Evolutionary conservation across 2,888 invertebrate genomes (phyloP).

Genomic region (Aporophyla lueneburgensis): DNA sequence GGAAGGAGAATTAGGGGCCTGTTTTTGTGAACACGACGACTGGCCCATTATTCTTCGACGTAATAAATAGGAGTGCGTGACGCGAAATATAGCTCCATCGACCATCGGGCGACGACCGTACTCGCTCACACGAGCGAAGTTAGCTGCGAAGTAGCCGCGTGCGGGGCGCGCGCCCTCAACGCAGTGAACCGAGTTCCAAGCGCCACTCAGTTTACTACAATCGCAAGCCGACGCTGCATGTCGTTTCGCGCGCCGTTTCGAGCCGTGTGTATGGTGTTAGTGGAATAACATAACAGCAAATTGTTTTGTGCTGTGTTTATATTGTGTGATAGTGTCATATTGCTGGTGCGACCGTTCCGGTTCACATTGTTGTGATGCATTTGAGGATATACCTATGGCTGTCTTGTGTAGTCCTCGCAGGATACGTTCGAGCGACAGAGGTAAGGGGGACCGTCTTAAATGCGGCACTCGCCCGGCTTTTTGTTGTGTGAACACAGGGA

Average conservation of each 20-base stretch:
- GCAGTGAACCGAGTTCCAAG: slow-evolving; percentile 84
- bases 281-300: slow-evolving; percentile 88
- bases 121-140: slow-evolving; percentile 81
- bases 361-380: slow-evolving; percentile 92
- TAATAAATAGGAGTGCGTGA: slow-evolving; percentile 87
- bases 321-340: slow-evolving; percentile 84
- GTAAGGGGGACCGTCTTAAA: slow-evolving; percentile 92
- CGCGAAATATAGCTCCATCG: slow-evolving; percentile 86
- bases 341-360: slow-evolving; percentile 84
- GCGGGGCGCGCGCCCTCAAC: slow-evolving; percentile 82
- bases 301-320: slow-evolving; percentile 88
- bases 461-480: slow-evolving; percentile 87
- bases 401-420: slow-evolving; percentile 93
- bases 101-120: slow-evolving; percentile 84
- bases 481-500: slow-evolving; percentile 79
- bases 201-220: slow-evolving; percentile 87
- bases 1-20: slow-evolving; percentile 66
- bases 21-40: slow-evolving; percentile 70
- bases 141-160: slow-evolving; percentile 74
- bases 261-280: slow-evolving; percentile 87
- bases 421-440: slow-evolving; percentile 94
- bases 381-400: slow-evolving; percentile 94
- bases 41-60: slow-evolving; percentile 69
- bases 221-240: slow-evolving; percentile 82
- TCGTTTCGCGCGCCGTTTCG: slow-evolving; percentile 82